Base-by-base conservation (phyloP, 1,140 invertebrate species). In the Diorhabda elongata region DNA sequence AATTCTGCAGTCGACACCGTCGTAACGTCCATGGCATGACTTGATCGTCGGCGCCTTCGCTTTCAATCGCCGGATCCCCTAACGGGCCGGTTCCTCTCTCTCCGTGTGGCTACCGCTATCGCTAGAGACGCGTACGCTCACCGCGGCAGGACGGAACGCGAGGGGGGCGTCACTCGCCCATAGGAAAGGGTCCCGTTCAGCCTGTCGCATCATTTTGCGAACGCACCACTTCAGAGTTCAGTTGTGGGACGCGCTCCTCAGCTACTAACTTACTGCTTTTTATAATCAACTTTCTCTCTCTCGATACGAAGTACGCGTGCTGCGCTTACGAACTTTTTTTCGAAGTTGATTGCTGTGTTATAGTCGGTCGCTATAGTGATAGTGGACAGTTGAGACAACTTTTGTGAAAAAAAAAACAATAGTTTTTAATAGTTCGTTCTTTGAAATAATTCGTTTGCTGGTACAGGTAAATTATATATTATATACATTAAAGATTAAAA, bases 191-290 rank as follows among this genome's bases (percentile, higher is more conserved):
- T 65, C 64, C 64, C 64, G 64, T 43, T 41, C 41, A 65, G 64
- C 64, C 64, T 52, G 64, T 56, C 61, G 61, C 61, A 62, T 62
- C 61, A 65, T 65, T 65, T 65, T 45, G 47, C 47, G 47, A 65
- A 65, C 64, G 64, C 64, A 58, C 64, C 64, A 65, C 44, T 65
- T 56, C 44, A 44, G 59, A 52, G 42, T 43, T 43, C 26, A 42
- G 64, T 65, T 56, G 64, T 52, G 64, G 64, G 64, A 65, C 64
- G 42, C 26, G 41, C 64, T 65, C 61, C n/a, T 42, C 44, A 42
- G 61, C n/a, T 52, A 52, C 47, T 52, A 6, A 52, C 47, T 52
- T n/a, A 52, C 58, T 11, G 44, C 8, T 62, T 44, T 43, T 44
- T 44, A n/a, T 11, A 9, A 44, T 62, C 47, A 8, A 44, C 42